Conservation (phyloP, 2,797 vertebrate species). For the Loriculus beryllinus region DNA sequence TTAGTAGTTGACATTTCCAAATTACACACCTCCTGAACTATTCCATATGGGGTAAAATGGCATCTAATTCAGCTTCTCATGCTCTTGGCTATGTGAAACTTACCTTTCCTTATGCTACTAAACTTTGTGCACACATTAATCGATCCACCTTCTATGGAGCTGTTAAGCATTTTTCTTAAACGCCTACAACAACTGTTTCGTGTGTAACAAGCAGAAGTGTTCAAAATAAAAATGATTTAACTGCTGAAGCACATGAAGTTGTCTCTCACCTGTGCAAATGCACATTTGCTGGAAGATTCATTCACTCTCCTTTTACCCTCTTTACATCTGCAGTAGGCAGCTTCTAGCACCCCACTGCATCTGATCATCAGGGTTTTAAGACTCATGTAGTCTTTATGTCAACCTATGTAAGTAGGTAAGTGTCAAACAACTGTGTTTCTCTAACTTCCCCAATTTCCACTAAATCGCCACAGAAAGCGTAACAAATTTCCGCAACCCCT, state of each 20-base stretch:
- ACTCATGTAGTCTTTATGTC: background rate
- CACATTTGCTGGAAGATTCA: background rate
- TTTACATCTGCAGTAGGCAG: background rate
- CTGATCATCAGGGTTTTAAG: background rate
- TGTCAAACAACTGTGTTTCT: background rate
- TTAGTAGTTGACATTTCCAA: slow-evolving; percentile 29
- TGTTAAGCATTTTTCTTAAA: background rate
- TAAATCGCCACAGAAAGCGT: background rate
- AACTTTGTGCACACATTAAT: background rate
- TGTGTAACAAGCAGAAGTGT: background rate
- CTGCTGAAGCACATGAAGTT: background rate
- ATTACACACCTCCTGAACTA: slow-evolving; percentile 1
- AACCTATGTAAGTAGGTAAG: background rate
- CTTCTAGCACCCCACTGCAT: background rate
- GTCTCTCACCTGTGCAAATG: background rate
- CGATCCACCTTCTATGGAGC: background rate
- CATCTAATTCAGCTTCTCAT: background rate
- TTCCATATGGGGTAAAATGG: background rate
- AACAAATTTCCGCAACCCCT: background rate
- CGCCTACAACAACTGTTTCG: background rate
- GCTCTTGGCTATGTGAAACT: background rate
- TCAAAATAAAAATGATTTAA: background rate
- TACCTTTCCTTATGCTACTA: background rate
- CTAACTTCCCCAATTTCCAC: background rate
- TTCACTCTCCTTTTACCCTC: background rate